Base-by-base conservation (phyloP, 2,113 vertebrate species). In the Artemisiospiza belli region DNA sequence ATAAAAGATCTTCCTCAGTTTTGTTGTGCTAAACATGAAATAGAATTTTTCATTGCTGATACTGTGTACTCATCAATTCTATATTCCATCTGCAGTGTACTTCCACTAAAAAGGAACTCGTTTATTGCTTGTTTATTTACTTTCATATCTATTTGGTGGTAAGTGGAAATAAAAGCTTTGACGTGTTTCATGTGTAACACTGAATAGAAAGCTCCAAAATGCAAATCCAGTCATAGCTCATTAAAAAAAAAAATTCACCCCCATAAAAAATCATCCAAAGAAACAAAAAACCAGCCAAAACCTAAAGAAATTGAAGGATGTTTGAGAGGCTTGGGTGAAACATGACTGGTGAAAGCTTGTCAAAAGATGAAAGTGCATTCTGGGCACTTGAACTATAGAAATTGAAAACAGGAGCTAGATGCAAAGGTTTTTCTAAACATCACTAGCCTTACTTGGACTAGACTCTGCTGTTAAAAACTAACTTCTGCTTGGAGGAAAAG, bases 21-120 rank as follows among this genome's bases (percentile, higher is more conserved):
- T 82, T 82, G 15, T 90, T 88, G 68, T 89, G 49, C 41, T 93
- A 91, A 89, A 90, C 73, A 87, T 92, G 77, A 95, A 96, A 75
- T 81, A 90, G 68, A 91, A 86, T 92, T 93, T 94, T 96, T 94
- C 68, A 68, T 74, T 89, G 35, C 52, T 81, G 80, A 78, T 70
- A 70, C 43, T 75, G 46, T 91, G 69, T 75, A 47, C 19, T 84
- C 86, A 84, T 94, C 76, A 89, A 64, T 93, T 92, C 76, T 81
- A 9, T 25, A 22, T 70, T 82, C 46, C 25, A 66, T 78, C 69
- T 94, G 74, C 66, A 52, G n/a, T 61, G 41, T 73, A 62, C 37
- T 92, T 94, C 31, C 31, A 18, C 59, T 94, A 41, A 87, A 94
- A 87, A 89, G 35, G 47, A 81, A 10, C 64, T 93, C 0, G 0